These are phyloP conservation scores for Anarhynchus alexandrinus DNA, from an alignment of 2,113 vertebrate genomes.

Conservation along the genomic window DNA sequence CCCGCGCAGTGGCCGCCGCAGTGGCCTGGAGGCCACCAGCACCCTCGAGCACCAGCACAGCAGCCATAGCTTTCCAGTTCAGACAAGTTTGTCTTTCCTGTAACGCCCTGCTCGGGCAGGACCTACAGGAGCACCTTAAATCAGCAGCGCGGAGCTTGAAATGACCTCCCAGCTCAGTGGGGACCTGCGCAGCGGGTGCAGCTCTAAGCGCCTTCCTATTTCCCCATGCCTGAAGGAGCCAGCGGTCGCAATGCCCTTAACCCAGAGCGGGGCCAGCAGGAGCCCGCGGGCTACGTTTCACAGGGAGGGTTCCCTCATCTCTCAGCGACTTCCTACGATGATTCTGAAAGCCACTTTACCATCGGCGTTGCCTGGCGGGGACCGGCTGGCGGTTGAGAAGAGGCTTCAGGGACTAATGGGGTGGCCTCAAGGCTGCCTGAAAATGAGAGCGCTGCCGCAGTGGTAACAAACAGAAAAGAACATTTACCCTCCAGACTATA, in stretches of 20 bases:
- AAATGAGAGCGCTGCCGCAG: not conserved
- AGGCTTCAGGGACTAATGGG: not conserved
- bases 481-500: not conserved
- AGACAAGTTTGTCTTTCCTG: not conserved
- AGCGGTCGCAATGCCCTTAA: not conserved
- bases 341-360: not conserved
- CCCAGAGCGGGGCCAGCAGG: rapidly evolving
- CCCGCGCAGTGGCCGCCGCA: rapidly evolving
- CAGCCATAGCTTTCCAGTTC: not conserved
- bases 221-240: not conserved
- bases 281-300: rapidly evolving
- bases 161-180: not conserved
- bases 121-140: not conserved
- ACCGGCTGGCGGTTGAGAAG: not conserved
- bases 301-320: not conserved
- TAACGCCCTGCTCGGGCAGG: not conserved
- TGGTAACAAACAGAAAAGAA: not conserved
- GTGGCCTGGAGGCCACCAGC: not conserved
- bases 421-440: not conserved
- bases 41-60: not conserved
- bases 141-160: not conserved
- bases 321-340: not conserved
- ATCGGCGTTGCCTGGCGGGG: rapidly evolving
- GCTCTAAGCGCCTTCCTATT: not conserved
- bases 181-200: not conserved